Conservation (phyloP, 2,797 vertebrate species). For the Poecilia wingei region DNA sequence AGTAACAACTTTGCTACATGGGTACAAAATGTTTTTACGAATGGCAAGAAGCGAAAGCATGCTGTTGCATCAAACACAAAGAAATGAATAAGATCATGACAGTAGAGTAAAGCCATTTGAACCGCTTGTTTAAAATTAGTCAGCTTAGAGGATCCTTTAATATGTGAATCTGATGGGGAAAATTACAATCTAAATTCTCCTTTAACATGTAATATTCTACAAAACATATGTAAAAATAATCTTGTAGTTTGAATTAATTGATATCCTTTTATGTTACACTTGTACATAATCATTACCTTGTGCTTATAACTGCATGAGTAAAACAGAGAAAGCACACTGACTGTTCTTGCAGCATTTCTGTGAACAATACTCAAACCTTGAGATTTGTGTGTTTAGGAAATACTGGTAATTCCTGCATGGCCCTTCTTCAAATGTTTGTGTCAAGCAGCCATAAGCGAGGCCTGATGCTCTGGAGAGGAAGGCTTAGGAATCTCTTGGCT, state of each 20-base stretch:
- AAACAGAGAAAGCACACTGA: background rate
- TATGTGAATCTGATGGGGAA: background rate
- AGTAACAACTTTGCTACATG: background rate
- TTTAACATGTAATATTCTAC: background rate
- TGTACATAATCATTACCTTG: background rate
- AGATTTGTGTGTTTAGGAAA: background rate
- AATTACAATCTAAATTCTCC: background rate
- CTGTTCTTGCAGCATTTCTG: background rate
- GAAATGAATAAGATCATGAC: background rate
- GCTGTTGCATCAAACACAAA: background rate
- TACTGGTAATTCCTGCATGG: constrained; percentile 48
- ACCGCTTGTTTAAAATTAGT: background rate
- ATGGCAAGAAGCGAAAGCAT: background rate
- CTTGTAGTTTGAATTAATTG: background rate
- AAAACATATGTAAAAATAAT: background rate
- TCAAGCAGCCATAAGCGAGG: constrained; percentile 16
- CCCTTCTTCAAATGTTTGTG: constrained; percentile 70
- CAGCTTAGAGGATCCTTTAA: background rate
- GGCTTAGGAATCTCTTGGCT: background rate
- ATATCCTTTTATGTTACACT: background rate
- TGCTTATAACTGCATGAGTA: background rate
- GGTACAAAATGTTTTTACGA: background rate
- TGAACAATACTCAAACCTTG: background rate
- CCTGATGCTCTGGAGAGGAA: background rate
- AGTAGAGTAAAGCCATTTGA: background rate